Evolutionary conservation across 2,797 vertebrate species (phyloP).

Genomic region (Siniperca obscura): DNA sequence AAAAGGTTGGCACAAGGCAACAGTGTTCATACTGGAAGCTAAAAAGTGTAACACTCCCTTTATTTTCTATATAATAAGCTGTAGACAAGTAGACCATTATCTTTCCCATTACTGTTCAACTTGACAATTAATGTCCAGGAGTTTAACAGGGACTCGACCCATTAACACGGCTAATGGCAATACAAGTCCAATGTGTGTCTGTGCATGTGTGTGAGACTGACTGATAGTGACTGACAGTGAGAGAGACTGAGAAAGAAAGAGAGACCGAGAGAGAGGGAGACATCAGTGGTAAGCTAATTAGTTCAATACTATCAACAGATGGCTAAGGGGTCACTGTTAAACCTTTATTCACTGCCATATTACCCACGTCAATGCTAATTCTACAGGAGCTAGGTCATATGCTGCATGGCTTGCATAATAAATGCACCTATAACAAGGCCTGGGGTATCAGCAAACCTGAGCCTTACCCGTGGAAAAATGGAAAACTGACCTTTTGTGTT

Average conservation of each 20-base stretch:
- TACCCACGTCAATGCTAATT: constrained; percentile 69
- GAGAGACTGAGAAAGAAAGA: constrained; percentile 8
- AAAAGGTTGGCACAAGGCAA: not conserved
- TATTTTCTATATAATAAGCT: constrained; percentile 60
- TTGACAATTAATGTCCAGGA: constrained; percentile 71
- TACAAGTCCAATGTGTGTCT: constrained; percentile 56
- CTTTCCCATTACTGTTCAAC: constrained; percentile 69
- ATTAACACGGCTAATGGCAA: constrained; percentile 74
- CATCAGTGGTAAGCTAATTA: constrained; percentile 75
- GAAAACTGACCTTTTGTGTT: constrained; percentile 67
- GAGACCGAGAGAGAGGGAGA: not conserved
- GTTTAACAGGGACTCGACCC: constrained; percentile 67
- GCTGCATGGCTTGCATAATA: constrained; percentile 60
- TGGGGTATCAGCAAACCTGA: constrained; percentile 34
- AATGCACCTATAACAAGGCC: constrained; percentile 46
- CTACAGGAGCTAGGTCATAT: constrained; percentile 66
- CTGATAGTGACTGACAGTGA: constrained; percentile 46
- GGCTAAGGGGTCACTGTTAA: constrained; percentile 74
- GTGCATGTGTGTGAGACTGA: constrained; percentile 46
- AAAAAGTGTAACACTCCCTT: constrained; percentile 13
- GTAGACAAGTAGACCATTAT: constrained; percentile 64
- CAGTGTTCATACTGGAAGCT: constrained; percentile 11
- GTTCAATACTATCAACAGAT: constrained; percentile 66
- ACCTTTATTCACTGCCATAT: constrained; percentile 77
- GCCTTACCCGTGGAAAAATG: constrained; percentile 39